A percentile compares a stretch with the other conserved stretches of the same genome.
Conservation (phyloP, 2,888 invertebrate genomes). For the Stratiomys singularior region DNA sequence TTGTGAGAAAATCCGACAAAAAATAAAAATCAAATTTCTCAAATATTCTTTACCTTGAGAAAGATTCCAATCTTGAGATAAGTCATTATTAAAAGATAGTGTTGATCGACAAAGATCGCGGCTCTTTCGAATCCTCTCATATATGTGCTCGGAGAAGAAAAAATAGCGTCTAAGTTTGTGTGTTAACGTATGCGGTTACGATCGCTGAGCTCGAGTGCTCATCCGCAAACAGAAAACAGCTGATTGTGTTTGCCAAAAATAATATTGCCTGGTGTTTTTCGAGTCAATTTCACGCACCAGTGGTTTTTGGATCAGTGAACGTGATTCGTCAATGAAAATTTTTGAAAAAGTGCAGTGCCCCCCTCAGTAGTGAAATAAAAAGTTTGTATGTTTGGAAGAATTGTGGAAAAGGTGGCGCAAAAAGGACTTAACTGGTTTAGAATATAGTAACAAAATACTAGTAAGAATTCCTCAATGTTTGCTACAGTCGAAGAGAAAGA, state of each 20-base stretch:
- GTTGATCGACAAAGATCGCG: neutral
- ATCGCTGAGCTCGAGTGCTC: neutral
- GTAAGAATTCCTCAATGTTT: no score
- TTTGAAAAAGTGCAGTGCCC: neutral
- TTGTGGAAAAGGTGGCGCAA: no score
- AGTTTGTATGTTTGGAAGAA: no score
- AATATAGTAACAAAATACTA: no score
- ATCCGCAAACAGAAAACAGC: slow-evolving; percentile 34
- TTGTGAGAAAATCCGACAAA: neutral
- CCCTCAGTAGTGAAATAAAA: neutral
- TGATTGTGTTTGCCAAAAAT: slow-evolving; percentile 37
- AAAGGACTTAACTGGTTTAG: no score
- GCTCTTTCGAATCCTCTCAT: neutral
- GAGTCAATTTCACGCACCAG: neutral
- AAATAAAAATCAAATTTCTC: neutral
- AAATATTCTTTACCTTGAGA: neutral
- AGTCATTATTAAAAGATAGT: neutral
- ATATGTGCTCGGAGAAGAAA: neutral
- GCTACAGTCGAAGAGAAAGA: no score
- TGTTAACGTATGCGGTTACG: neutral
- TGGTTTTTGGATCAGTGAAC: slow-evolving; percentile 10
- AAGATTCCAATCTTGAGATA: neutral
- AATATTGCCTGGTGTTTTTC: slow-evolving; percentile 7
- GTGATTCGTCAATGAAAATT: neutral
- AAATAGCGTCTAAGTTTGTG: neutral